Base-by-base conservation (phyloP, 2,113 vertebrate species). In the Toxotes chatareus region DNA sequence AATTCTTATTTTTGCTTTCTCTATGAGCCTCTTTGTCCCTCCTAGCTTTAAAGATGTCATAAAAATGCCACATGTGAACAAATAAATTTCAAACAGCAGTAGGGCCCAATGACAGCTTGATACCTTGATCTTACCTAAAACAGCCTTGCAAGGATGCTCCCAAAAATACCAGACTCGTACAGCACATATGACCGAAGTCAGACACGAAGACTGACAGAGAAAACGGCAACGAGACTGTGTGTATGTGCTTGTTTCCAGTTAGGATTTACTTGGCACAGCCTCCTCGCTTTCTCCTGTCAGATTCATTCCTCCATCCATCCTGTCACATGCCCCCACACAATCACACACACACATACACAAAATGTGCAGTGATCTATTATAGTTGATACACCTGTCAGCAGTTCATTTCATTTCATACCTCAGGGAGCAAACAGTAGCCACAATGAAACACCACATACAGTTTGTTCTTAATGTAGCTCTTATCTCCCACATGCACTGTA, bases 331-430 rank as follows among this genome's bases (percentile, higher is more conserved):
- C 38, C 23, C 3, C 44, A 46, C 55, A 40, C 76, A 56, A 3
- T 40, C 38, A 16, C 31, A 42, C 60, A 21, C 34, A 68, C 62
- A 32, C 42, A 51, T 23, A 59, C 32, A 65, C 4, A 23, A 19
- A 51, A 13, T 51, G 73, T 55, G 38, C 49, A 67, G 34, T 74
- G 83, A 85, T 89, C 73, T 72, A 34, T 91, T 86, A 83, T 49
- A 53, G 64, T 62, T 76, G 68, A 83, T 62, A 67, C 64, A 80
- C 73, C 79, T 80, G 83, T 89, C 89, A 88, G 59, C 76, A 49
- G 64, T 89, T 80, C 7, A 79, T 84, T 67, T 80, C 7, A 79
- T 84, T 67, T 87, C 63, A 76, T 70, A 84, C 65, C 66, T 71
- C 65, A 53, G 68, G 77, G 76, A 84, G 65, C 6, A 79, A 83